phyloP scores from a whole-genome alignment of 2,113 vertebrate species.

The Glareola pratincola region DNA sequence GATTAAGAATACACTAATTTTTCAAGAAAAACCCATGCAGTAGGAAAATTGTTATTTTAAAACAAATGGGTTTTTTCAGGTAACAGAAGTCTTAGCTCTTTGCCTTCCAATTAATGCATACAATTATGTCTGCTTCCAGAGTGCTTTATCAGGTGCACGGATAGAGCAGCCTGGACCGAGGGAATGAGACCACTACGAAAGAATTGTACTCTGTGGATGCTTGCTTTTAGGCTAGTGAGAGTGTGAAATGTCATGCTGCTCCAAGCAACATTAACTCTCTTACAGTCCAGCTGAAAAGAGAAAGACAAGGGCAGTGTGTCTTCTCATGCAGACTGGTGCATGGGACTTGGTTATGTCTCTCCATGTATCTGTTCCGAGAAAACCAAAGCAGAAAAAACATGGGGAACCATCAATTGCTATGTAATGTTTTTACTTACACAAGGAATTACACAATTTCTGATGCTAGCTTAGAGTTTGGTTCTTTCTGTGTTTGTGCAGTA shows the following conservation, averaged over 20 bases:
- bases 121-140: not conserved
- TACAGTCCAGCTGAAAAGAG: not conserved
- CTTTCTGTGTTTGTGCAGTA: not conserved
- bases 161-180: not conserved
- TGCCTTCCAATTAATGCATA: not conserved
- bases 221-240: not conserved
- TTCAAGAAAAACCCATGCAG: not conserved
- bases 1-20: not conserved
- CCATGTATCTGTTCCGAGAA: not conserved
- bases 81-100: not conserved
- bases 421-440: not conserved
- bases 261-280: not conserved
- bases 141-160: not conserved
- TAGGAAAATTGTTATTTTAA: not conserved
- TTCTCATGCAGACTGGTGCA: not conserved
- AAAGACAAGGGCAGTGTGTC: not conserved
- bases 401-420: not conserved
- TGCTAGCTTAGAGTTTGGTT: not conserved
- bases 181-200: not conserved
- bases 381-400: not conserved
- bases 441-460: not conserved
- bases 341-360: not conserved
- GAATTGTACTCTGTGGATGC: not conserved
- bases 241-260: not conserved
- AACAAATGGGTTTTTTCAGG: not conserved